Evolutionary conservation across 2,888 invertebrate species (phyloP).

Genomic region (Pandemis corylana): DNA sequence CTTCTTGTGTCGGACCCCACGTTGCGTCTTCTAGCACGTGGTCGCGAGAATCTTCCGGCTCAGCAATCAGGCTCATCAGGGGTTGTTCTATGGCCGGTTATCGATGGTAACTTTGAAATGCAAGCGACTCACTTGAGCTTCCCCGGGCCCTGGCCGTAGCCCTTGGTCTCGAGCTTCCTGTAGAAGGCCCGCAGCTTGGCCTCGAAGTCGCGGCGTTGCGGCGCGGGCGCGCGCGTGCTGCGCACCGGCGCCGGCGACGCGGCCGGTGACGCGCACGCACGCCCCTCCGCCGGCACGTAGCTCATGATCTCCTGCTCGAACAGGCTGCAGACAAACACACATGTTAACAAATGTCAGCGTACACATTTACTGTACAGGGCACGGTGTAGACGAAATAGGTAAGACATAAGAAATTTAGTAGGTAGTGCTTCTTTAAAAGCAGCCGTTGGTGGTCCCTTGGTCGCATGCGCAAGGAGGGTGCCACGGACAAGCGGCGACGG

Average conservation of each 20-base stretch:
- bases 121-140: conserved; percentile 93
- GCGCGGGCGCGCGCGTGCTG: conserved; percentile 93
- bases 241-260: conserved; percentile 93
- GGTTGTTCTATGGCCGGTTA: too few relatives aligned
- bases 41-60: too few relatives aligned
- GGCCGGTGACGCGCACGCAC: conserved; percentile 87
- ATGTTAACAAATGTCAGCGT: background rate
- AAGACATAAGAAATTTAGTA: too few relatives aligned
- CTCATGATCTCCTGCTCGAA: conserved; percentile 99
- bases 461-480: too few relatives aligned
- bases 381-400: too few relatives aligned
- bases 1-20: too few relatives aligned
- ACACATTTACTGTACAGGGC: too few relatives aligned
- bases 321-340: conserved; percentile 86
- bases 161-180: conserved; percentile 97
- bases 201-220: conserved; percentile 97
- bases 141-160: conserved; percentile 98
- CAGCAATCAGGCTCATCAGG: too few relatives aligned
- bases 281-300: conserved; percentile 90
- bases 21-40: too few relatives aligned
- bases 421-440: background rate
- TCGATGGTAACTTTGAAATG: too few relatives aligned
- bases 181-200: conserved; percentile 98
- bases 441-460: background rate
- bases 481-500: too few relatives aligned